These are phyloP conservation scores for Microcebus murinus DNA, from an alignment of 2,113 vertebrate species.

Conservation along the genomic window DNA sequence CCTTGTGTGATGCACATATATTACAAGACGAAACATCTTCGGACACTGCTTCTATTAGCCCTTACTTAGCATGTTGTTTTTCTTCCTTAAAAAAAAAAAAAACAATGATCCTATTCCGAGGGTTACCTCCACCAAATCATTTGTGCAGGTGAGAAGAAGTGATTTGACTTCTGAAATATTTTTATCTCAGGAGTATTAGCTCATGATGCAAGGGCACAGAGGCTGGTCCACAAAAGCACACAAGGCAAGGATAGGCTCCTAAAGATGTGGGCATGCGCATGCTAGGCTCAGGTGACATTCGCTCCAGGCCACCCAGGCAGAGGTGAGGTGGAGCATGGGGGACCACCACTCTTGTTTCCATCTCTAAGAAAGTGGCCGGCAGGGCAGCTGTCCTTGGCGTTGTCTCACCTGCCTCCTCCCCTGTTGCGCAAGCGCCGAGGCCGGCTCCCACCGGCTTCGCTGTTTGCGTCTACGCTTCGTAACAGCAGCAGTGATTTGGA, in stretches of 20 bases:
- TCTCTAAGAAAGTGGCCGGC: background rate
- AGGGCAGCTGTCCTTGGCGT: background rate
- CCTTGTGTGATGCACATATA: slow-evolving; percentile 86
- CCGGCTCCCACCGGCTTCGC: background rate
- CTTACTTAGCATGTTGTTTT: background rate
- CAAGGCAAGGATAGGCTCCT: background rate
- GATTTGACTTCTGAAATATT: background rate
- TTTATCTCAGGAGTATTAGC: background rate
- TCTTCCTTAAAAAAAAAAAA: background rate
- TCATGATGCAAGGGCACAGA: background rate
- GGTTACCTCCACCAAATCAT: background rate
- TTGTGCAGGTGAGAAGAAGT: background rate
- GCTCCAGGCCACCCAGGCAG: background rate
- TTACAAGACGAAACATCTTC: slow-evolving; percentile 81
- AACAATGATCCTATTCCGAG: background rate
- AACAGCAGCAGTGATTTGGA: slow-evolving; percentile 43
- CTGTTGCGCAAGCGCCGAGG: background rate
- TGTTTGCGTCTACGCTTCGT: background rate
- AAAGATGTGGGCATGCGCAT: background rate
- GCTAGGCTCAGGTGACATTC: background rate
- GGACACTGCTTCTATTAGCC: slow-evolving; percentile 55
- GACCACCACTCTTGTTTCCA: background rate
- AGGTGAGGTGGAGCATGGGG: background rate
- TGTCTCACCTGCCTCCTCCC: background rate
- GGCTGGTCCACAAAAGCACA: background rate